A percentile compares a stretch with the other conserved stretches of the same genome.
phyloP scores from a whole-genome alignment of 2,797 vertebrate genomes.

The Erpetoichthys calabaricus region DNA sequence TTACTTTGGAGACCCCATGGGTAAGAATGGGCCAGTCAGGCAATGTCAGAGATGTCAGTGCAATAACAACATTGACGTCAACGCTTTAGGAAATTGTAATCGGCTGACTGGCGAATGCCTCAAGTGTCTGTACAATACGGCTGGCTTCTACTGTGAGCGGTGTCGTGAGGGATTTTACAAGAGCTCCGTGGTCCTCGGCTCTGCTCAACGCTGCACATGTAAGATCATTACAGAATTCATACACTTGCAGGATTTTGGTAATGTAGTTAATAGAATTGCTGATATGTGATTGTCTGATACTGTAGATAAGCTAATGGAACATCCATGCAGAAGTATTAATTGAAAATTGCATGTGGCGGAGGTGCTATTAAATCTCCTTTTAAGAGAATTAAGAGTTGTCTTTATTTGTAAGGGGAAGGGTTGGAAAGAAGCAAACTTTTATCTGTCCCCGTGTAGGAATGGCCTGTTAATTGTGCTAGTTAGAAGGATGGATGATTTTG shows the following conservation, averaged over 20 bases:
- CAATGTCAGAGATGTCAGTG: constrained; percentile 65
- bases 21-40: constrained; percentile 27
- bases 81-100: constrained; percentile 55
- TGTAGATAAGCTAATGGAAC: too few relatives aligned
- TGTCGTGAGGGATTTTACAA: constrained; percentile 57
- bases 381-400: too few relatives aligned
- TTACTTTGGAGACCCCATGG: constrained; percentile 62
- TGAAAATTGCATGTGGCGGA: too few relatives aligned
- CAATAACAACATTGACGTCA: constrained; percentile 51
- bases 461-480: too few relatives aligned
- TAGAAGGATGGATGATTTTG: too few relatives aligned
- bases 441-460: too few relatives aligned
- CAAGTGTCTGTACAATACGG: constrained; percentile 54
- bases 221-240: constrained; percentile 8
- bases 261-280: neutral
- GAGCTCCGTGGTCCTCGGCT: constrained; percentile 30
- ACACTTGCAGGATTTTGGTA: neutral
- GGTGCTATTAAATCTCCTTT: too few relatives aligned
- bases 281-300: neutral
- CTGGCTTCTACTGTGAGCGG: constrained; percentile 44
- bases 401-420: too few relatives aligned
- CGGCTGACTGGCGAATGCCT: constrained; percentile 55
- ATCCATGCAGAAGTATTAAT: too few relatives aligned
- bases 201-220: constrained; percentile 59
- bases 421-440: too few relatives aligned